Evolutionary conservation across 2,797 vertebrate species (phyloP), one percentile per base, ranked within the genome.

Genomic region (Spinus pinus): DNA sequence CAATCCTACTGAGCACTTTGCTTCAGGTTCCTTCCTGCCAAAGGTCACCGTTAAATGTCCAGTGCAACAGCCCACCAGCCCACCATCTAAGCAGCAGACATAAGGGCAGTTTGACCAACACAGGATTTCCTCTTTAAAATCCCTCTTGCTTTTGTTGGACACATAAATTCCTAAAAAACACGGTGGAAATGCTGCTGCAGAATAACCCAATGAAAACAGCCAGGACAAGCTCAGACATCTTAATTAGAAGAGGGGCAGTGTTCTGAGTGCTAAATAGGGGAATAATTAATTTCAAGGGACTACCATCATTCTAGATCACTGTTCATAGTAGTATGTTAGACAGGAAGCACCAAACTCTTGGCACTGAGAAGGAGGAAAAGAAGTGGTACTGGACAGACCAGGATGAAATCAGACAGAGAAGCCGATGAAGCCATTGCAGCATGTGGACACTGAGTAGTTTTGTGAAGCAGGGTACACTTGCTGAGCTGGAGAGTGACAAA

Each of bases 11-110:
- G 61, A 95, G 80, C 72, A 71, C 81, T 96, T 72, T 24, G 58
- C 46, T 92, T 80, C 41, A 64, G 65, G 61, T 81, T 96, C 93
- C 80, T 86, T 94, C 65, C 81, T 81, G 74, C 31, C 85, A 85
- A 80, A 87, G 65, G 86, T 93, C 84, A 91, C 70, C 84, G 46
- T 91, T 87, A 91, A 87, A 85, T 19, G 73, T 54, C 60, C 85
- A 74, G 65, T 46, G 51, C 89, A 92, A 54, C 41, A 31, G 73
- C 66, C 71, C 88, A 91, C 44, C 84, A 86, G 87, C 65, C 24
- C 58, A 85, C 46, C 70, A 67, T 28, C 66, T 47, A 71, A 5
- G 50, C 30, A 82, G 80, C 75, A 86, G 53, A 54, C 62, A 69
- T 16, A 81, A 67, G 88, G 60, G 73, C 83, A 81, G 69, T 75